A percentile compares a stretch with the other conserved stretches of the same genome.
These are phyloP conservation scores for Pseudobourletiella spinata DNA, from an alignment of 1,140 invertebrate species.

Conservation along the genomic window DNA sequence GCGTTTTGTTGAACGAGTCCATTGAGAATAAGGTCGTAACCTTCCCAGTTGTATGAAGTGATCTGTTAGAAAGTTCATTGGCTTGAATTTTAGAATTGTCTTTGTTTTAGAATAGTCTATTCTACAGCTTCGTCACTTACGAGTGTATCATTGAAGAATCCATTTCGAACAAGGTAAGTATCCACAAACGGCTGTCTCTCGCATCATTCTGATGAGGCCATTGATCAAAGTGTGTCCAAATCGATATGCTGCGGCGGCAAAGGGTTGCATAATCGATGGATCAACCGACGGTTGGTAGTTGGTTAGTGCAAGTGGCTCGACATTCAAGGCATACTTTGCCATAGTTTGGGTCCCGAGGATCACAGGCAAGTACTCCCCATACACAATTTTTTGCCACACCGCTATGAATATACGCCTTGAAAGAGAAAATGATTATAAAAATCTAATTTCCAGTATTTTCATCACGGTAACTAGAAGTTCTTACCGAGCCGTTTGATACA, in stretches of 20 bases:
- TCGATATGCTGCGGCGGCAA: constrained; percentile 77
- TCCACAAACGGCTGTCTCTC: not conserved
- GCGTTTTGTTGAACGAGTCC: constrained; percentile 24
- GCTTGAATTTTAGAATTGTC: not conserved
- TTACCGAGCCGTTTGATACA: constrained; percentile 7
- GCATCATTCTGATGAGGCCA: constrained; percentile 12
- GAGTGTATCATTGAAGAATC: constrained; percentile 48
- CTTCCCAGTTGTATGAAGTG: constrained; percentile 8
- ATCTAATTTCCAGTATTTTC: too few relatives aligned
- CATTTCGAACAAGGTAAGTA: constrained; percentile 40
- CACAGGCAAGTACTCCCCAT: constrained; percentile 41
- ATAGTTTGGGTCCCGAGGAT: constrained; percentile 39
- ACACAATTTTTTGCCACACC: constrained; percentile 44
- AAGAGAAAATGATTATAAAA: not conserved
- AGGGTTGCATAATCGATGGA: constrained; percentile 74
- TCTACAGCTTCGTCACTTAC: not conserved
- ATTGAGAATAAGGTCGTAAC: constrained; percentile 24
- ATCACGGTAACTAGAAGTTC: too few relatives aligned
- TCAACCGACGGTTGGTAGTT: constrained; percentile 64
- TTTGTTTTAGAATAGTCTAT: too few relatives aligned
- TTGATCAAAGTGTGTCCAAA: constrained; percentile 43
- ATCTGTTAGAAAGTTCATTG: constrained; percentile 6
- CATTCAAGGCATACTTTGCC: constrained; percentile 12
- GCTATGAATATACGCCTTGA: constrained; percentile 44
- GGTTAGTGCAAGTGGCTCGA: constrained; percentile 52